Evolutionary conservation across 2,888 invertebrate genomes (phyloP), one percentile per base, ranked within the genome.

Genomic region (Dendrolimus pini): DNA sequence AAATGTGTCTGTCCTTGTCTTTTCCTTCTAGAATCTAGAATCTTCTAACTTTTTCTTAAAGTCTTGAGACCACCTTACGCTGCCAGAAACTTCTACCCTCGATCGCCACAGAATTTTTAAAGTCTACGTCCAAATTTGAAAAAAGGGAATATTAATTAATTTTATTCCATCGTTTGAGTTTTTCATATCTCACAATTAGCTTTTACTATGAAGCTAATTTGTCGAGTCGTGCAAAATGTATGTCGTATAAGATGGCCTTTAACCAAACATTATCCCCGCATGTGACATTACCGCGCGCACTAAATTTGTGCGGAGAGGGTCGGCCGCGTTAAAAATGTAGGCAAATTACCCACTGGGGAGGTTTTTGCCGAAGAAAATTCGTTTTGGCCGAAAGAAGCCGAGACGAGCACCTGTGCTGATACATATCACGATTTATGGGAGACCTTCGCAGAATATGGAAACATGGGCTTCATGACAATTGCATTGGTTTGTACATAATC

Each of bases 321-420:
- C 67, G 67, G 69, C 62, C 63, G 65, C 66, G 69, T 74, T 74
- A 75, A 75, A 75, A 72, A 75, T 77, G 71, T 71, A 75, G 67
- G 71, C 64, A 67, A 70, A 75, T 71, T 61, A 66, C 58, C 58
- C 69, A 57, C 61, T 41, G 55, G 71, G 70, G 71, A 64, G 59
- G 59, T 55, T 56, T 64, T 62, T 60, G 30, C 41, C 61, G 41
- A 54, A 56, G 59, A 63, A 64, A 59, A 60, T 58, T 62, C 61
- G 62, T 63, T 66, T 47, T 61, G 53, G 62, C 54, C 53, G 60
- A 60, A 55, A 55, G 61, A 61, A 41, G 30, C 42, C 55, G 55
- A 47, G 53, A 12, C 53, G 54, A 54, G 54, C 62, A 65, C 63
- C 62, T 62, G 63, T 41, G 18, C 41, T 12, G 47, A 47, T 47